These are phyloP conservation scores for Achlya flavicornis DNA, from an alignment of 2,888 invertebrate genomes.

Conservation along the genomic window DNA sequence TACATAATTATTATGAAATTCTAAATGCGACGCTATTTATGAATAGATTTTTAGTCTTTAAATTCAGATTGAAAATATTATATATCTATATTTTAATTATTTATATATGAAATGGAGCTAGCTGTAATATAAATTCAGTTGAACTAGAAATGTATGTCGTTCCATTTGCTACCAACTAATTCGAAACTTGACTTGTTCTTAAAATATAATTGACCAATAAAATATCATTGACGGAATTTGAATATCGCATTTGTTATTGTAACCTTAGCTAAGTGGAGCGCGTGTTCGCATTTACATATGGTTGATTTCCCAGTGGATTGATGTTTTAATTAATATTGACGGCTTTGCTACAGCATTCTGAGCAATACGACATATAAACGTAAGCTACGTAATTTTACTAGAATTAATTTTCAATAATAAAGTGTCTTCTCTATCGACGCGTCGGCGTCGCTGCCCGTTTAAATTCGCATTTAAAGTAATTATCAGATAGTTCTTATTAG, in stretches of 20 bases:
- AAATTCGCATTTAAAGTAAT: slow-evolving; percentile 63
- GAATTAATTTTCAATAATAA: slow-evolving; percentile 72
- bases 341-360: slow-evolving; percentile 48
- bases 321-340: slow-evolving; percentile 49
- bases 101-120: slow-evolving; percentile 64
- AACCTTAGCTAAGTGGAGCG: slow-evolving; percentile 51
- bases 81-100: slow-evolving; percentile 66
- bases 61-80: slow-evolving; percentile 75
- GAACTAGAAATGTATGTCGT: slow-evolving; percentile 75
- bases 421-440: slow-evolving; percentile 62
- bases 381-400: slow-evolving; percentile 74
- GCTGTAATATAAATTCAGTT: slow-evolving; percentile 72
- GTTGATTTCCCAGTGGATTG: slow-evolving; percentile 57
- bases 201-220: slow-evolving; percentile 69
- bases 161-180: slow-evolving; percentile 57
- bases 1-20: slow-evolving; percentile 58
- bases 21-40: slow-evolving; percentile 81
- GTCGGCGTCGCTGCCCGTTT: slow-evolving; percentile 54
- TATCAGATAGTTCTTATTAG: slow-evolving; percentile 66
- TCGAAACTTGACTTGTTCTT: slow-evolving; percentile 54
- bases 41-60: slow-evolving; percentile 74
- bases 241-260: slow-evolving; percentile 62
- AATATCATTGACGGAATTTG: slow-evolving; percentile 65
- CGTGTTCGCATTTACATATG: slow-evolving; percentile 71
- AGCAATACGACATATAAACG: slow-evolving; percentile 51